Conservation (phyloP, 64 coral and sea anemone species). For the Stylophora pistillata region DNA sequence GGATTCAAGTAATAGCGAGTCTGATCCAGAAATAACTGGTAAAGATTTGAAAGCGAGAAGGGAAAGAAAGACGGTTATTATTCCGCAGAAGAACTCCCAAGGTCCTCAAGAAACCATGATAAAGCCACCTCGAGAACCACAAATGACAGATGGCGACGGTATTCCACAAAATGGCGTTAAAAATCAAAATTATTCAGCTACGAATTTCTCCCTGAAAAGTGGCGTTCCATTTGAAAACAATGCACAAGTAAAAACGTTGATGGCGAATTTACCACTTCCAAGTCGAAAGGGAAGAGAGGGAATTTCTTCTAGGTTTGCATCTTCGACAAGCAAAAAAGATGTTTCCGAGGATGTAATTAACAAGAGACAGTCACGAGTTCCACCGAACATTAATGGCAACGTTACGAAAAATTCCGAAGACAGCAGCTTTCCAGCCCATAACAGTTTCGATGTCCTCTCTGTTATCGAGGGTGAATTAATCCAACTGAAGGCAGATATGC, state of each 20-base stretch:
- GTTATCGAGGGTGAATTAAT: not conserved
- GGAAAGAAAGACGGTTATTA: slow-evolving; percentile 8
- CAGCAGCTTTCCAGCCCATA: not conserved
- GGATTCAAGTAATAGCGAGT: slow-evolving; percentile 27
- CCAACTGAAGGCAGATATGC: not conserved
- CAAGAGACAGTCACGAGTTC: not conserved
- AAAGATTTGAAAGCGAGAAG: not conserved
- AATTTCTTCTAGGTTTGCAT: not conserved
- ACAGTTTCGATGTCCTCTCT: not conserved
- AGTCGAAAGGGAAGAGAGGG: not conserved
- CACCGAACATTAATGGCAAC: not conserved
- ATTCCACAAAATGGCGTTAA: not conserved
- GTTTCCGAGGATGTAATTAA: not conserved
- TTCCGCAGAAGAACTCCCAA: not conserved
- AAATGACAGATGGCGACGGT: not conserved
- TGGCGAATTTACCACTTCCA: not conserved
- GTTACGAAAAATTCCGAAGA: not conserved
- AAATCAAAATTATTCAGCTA: not conserved
- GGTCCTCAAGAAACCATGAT: not conserved
- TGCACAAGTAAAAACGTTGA: not conserved
- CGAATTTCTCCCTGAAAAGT: not conserved
- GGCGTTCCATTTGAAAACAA: not conserved
- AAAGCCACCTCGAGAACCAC: not conserved
- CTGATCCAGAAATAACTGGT: slow-evolving; percentile 1
- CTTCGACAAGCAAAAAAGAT: not conserved